Percentiles rank a stretch among this genome's conserved stretches.
These are phyloP conservation scores for Eudemis profundana DNA, from an alignment of 2,888 invertebrate species.

Conservation along the genomic window DNA sequence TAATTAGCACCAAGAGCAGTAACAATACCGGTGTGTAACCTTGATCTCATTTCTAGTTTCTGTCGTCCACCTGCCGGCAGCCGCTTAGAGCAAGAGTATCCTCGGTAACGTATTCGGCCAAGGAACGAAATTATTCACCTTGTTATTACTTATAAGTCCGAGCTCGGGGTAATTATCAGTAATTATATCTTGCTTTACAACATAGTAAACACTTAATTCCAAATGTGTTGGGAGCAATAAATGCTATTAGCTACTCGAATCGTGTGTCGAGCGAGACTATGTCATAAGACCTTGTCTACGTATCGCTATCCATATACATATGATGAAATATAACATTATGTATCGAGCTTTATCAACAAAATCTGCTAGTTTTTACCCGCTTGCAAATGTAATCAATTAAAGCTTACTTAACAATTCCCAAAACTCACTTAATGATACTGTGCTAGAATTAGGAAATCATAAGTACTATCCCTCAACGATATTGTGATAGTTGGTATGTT, in stretches of 20 bases:
- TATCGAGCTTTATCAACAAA: slow-evolving; percentile 3
- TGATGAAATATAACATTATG: slow-evolving; percentile 18
- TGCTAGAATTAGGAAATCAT: not conserved
- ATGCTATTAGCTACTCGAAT: slow-evolving; percentile 36
- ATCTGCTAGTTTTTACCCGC: not conserved
- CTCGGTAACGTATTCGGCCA: slow-evolving; percentile 50
- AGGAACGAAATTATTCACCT: slow-evolving; percentile 52
- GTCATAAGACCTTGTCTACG: slow-evolving; percentile 28
- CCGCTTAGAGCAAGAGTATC: slow-evolving; percentile 55
- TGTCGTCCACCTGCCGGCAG: slow-evolving; percentile 65
- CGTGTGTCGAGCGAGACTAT: slow-evolving; percentile 26
- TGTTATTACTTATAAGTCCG: slow-evolving; percentile 39
- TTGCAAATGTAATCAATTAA: not conserved
- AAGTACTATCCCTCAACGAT: too few species aligned
- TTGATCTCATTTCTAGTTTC: slow-evolving; percentile 72
- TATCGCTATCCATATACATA: slow-evolving; percentile 26
- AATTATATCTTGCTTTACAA: slow-evolving; percentile 29
- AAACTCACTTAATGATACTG: too few species aligned
- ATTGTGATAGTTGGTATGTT: too few species aligned
- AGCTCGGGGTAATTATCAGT: slow-evolving; percentile 26
- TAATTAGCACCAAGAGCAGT: slow-evolving; percentile 69
- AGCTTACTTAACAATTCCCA: too few species aligned
- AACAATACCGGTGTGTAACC: slow-evolving; percentile 72
- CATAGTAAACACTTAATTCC: slow-evolving; percentile 35
- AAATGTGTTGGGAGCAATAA: slow-evolving; percentile 35